A percentile compares a stretch with the other conserved stretches of the same genome.
phyloP scores from a whole-genome alignment of 2,888 invertebrate genomes.

The Synanthedon myopaeformis region DNA sequence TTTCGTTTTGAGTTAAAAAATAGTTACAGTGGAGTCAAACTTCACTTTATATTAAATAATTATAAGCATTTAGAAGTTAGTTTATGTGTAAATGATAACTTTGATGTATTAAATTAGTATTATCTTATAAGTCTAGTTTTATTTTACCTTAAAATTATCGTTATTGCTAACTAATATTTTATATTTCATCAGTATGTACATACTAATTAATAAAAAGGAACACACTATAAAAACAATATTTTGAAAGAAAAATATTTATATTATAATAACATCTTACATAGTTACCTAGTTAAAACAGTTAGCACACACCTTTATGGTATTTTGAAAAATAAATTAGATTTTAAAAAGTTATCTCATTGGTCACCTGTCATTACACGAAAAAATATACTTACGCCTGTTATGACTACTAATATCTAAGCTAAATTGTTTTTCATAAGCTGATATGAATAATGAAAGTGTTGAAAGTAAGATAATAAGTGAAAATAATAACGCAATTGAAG shows the following conservation, averaged over 20 bases:
- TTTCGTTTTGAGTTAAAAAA: neutral
- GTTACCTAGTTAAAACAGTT: no score
- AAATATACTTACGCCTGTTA: no score
- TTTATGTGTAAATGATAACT: constrained; percentile 52
- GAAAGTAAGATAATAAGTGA: constrained; percentile 25
- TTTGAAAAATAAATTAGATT: no score
- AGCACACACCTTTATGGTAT: no score
- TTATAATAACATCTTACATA: no score
- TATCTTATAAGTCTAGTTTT: constrained; percentile 34
- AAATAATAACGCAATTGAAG: constrained; percentile 15
- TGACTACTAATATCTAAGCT: neutral
- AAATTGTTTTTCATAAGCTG: constrained; percentile 7
- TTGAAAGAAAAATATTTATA: no score
- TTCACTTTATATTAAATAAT: constrained; percentile 41
- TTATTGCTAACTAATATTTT: neutral
- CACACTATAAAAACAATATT: no score
- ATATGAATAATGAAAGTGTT: constrained; percentile 34
- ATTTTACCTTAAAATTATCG: constrained; percentile 11
- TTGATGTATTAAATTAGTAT: constrained; percentile 63
- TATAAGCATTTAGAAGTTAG: constrained; percentile 30
- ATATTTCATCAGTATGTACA: no score
- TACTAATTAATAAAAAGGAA: no score
- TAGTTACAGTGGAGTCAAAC: constrained; percentile 43
- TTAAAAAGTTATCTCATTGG: no score
- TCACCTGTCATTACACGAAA: no score